Evolutionary conservation across 2,888 invertebrate genomes (phyloP).

Genomic region (Hydraecia micacea): DNA sequence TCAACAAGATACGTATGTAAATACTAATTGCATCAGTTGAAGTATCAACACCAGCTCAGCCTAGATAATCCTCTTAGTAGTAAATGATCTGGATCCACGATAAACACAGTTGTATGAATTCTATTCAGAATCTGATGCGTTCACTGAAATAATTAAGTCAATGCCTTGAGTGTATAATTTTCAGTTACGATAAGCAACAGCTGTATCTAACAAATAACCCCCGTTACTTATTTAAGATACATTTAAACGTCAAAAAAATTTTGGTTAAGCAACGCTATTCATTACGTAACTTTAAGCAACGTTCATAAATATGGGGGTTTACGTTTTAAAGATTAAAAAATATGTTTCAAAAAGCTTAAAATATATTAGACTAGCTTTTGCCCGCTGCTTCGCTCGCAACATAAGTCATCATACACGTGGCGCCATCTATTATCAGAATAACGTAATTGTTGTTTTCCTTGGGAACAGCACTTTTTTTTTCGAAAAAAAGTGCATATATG

Average conservation of each 20-base stretch:
- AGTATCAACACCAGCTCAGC: conserved; percentile 37
- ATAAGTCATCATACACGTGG: too few relatives aligned
- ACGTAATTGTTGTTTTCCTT: too few relatives aligned
- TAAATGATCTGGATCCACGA: conserved; percentile 41
- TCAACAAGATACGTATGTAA: conserved; percentile 35
- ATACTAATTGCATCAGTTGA: conserved; percentile 42
- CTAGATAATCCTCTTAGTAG: conserved; percentile 40
- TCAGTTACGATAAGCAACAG: neutral
- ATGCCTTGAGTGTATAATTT: neutral
- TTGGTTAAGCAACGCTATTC: neutral
- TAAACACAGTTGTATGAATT: conserved; percentile 37
- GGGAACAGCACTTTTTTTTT: too few relatives aligned
- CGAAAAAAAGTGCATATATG: too few relatives aligned
- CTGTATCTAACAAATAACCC: neutral
- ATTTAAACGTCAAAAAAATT: neutral
- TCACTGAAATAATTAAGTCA: conserved; percentile 13
- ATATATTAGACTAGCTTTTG: too few relatives aligned
- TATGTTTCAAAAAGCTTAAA: neutral
- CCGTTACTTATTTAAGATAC: neutral
- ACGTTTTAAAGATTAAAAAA: neutral
- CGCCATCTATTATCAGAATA: too few relatives aligned
- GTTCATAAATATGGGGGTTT: neutral
- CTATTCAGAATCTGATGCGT: conserved; percentile 6
- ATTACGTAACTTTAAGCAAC: neutral
- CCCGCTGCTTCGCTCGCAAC: too few relatives aligned